Percentiles rank a stretch among this genome's conserved stretches.
phyloP scores from a whole-genome alignment of 2,797 vertebrate species.

The Rousettus madagascariensis region DNA sequence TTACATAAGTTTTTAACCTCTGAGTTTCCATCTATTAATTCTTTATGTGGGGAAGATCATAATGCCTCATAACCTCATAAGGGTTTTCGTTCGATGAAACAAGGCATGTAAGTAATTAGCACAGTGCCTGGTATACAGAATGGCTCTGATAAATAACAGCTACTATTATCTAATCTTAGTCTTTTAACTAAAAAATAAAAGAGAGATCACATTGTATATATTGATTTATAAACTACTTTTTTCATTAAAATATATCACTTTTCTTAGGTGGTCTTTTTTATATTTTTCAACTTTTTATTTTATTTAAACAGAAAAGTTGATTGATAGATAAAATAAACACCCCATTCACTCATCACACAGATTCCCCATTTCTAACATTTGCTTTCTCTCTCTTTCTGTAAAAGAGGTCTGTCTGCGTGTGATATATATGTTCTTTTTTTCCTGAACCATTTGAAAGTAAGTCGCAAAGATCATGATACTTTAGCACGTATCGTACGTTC shows the following conservation, averaged over 20 bases:
- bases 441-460: not conserved
- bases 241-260: not conserved
- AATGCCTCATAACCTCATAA: not conserved
- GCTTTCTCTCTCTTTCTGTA: not conserved
- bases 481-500: not conserved
- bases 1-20: not conserved
- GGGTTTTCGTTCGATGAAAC: not conserved
- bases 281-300: constrained; percentile 6
- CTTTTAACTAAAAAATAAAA: not conserved
- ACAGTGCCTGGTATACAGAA: not conserved
- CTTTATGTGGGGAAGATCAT: not conserved
- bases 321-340: not conserved
- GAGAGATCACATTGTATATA: not conserved
- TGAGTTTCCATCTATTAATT: not conserved
- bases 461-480: not conserved
- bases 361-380: not conserved
- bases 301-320: not conserved
- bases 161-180: not conserved
- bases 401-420: not conserved
- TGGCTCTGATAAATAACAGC: not conserved
- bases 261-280: not conserved
- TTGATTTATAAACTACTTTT: not conserved
- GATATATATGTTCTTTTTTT: not conserved
- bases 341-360: not conserved
- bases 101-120: not conserved